phyloP scores from a whole-genome alignment of 2,888 invertebrate species.

The Ecliptopera silaceata region DNA sequence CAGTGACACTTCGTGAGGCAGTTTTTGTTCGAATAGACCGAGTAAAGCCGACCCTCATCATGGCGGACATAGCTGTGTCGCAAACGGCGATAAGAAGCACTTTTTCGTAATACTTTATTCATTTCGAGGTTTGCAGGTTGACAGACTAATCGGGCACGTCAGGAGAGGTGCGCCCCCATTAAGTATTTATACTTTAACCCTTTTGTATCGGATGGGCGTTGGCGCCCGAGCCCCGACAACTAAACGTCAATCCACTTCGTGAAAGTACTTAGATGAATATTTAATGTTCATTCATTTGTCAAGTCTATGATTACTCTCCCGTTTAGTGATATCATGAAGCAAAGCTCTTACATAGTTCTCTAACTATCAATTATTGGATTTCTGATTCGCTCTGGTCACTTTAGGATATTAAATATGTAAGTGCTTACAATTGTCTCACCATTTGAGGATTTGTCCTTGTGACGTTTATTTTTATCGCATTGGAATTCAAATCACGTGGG shows the following conservation, averaged over 20 bases:
- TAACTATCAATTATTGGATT: too few relatives aligned
- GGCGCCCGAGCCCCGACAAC: slow-evolving; percentile 59
- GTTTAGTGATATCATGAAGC: slow-evolving; percentile 8
- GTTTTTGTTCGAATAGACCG: slow-evolving; percentile 37
- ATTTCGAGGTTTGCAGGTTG: slow-evolving; percentile 72
- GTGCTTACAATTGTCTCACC: too few relatives aligned
- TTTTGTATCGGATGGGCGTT: slow-evolving; percentile 62
- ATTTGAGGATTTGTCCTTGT: too few relatives aligned
- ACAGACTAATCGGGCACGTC: slow-evolving; percentile 78
- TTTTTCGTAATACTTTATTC: slow-evolving; percentile 83
- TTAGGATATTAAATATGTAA: too few relatives aligned
- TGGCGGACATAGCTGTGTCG: slow-evolving; percentile 53
- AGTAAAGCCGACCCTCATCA: slow-evolving; percentile 70
- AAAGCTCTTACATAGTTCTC: not conserved
- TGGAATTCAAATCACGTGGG: slow-evolving; percentile 47
- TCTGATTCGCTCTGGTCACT: not conserved
- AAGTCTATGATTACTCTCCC: slow-evolving; percentile 46
- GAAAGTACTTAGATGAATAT: slow-evolving; percentile 67
- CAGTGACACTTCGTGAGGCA: slow-evolving; percentile 28
- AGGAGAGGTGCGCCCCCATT: slow-evolving; percentile 69
- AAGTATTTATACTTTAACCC: slow-evolving; percentile 80
- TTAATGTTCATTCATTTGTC: slow-evolving; percentile 79
- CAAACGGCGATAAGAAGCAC: slow-evolving; percentile 73
- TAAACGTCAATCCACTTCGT: slow-evolving; percentile 68
- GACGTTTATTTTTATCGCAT: slow-evolving; percentile 7